phyloP scores from a whole-genome alignment of 2,113 vertebrate genomes.

The Melanostigma gelatinosum region DNA sequence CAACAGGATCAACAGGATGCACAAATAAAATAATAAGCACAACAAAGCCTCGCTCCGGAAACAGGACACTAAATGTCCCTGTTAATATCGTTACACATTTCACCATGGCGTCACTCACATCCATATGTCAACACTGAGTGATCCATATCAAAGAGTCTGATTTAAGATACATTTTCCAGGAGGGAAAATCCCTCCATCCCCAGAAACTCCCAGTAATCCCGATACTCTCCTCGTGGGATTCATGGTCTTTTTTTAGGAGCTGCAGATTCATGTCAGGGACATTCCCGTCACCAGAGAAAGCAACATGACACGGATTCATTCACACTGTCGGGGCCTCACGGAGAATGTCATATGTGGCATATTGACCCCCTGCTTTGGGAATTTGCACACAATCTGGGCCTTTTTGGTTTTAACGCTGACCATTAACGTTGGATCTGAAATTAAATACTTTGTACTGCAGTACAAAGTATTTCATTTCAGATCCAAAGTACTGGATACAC shows the following conservation, averaged over 20 bases:
- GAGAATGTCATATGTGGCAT: conserved; percentile 12
- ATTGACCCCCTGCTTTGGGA: neutral
- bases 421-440: neutral
- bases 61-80: neutral
- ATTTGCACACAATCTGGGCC: neutral
- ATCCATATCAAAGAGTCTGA: neutral
- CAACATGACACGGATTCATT: conserved; percentile 52
- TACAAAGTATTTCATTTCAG: neutral
- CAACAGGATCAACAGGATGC: neutral
- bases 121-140: neutral
- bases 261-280: conserved; percentile 40
- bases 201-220: conserved; percentile 20
- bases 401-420: neutral
- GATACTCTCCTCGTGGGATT: neutral
- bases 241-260: conserved; percentile 45
- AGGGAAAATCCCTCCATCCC: conserved; percentile 45
- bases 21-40: neutral
- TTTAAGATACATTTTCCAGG: neutral
- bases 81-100: neutral
- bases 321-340: conserved; percentile 12
- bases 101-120: neutral
- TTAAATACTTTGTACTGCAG: no score
- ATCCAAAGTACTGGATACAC: neutral
- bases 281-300: conserved; percentile 31
- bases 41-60: neutral